Conservation (phyloP, 2,888 invertebrate genomes). For the Andrena minutula region DNA sequence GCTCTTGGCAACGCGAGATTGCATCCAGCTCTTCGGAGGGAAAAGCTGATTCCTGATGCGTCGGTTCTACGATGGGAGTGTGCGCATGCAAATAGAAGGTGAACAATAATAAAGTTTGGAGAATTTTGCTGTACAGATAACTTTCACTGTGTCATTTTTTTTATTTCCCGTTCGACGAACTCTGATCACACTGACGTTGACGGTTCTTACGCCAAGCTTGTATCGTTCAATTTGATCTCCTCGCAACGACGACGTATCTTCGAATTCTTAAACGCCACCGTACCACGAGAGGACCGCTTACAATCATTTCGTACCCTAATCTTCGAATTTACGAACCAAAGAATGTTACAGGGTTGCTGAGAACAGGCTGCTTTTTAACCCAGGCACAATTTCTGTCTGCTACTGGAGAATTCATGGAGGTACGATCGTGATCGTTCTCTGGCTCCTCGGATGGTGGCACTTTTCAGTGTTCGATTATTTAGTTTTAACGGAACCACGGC, state of each 20-base stretch:
- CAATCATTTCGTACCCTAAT: constrained; percentile 40
- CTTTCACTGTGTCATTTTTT: background rate
- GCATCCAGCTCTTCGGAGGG: background rate
- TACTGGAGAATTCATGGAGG: constrained; percentile 43
- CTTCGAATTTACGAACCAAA: constrained; percentile 47
- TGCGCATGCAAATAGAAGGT: too few relatives aligned
- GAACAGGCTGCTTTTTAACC: constrained; percentile 24
- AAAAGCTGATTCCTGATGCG: too few relatives aligned
- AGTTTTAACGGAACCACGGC: constrained; percentile 62
- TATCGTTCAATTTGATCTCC: background rate
- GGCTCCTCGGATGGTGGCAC: constrained; percentile 34
- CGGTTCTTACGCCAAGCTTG: background rate
- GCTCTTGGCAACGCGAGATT: background rate
- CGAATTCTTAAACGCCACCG: constrained; percentile 15
- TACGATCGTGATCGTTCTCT: constrained; percentile 8
- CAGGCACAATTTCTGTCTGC: constrained; percentile 22
- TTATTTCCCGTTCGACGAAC: too few relatives aligned
- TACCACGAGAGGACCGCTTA: constrained; percentile 20
- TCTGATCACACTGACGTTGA: too few relatives aligned
- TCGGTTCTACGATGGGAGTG: too few relatives aligned
- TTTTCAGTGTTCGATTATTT: constrained; percentile 52
- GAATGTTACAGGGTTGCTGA: constrained; percentile 27
- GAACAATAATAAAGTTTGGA: too few relatives aligned
- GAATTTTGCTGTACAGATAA: too few relatives aligned
- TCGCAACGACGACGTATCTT: background rate